Percentiles rank a stretch among this genome's conserved stretches.
Conservation (phyloP, 2,888 invertebrate species). For the Nomada ferruginata region DNA sequence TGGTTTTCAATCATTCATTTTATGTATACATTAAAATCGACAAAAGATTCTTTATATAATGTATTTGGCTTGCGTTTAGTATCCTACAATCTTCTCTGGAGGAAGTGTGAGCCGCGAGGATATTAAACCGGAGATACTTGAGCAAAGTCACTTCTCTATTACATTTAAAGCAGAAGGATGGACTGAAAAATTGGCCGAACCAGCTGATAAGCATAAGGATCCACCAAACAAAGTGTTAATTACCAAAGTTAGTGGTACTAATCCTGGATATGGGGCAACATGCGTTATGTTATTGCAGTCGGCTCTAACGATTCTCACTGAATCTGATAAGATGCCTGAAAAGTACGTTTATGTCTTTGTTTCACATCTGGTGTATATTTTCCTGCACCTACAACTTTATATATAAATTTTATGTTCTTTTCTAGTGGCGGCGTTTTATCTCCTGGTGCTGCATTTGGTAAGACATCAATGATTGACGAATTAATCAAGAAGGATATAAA, state of each 20-base stretch:
- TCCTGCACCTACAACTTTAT: too few species aligned
- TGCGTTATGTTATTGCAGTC: constrained; percentile 89
- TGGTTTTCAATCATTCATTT: constrained; percentile 7
- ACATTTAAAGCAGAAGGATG: constrained; percentile 93
- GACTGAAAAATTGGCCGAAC: constrained; percentile 87
- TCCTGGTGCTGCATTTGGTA: constrained; percentile 93
- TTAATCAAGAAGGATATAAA: constrained; percentile 90
- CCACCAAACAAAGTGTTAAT: constrained; percentile 88
- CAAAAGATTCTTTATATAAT: background rate
- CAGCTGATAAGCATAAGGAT: constrained; percentile 86
- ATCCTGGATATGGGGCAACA: constrained; percentile 94
- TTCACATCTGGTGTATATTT: constrained; percentile 8
- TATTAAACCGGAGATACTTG: constrained; percentile 87
- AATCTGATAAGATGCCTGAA: constrained; percentile 90
- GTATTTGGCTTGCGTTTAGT: constrained; percentile 82
- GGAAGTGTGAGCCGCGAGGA: constrained; percentile 89
- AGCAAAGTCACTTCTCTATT: constrained; percentile 88
- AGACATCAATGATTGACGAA: constrained; percentile 91
- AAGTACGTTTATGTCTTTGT: constrained; percentile 85
- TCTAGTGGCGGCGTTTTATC: constrained; percentile 93
- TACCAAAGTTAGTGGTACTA: constrained; percentile 88
- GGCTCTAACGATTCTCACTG: constrained; percentile 91
- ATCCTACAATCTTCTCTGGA: constrained; percentile 89
- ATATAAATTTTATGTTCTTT: too few species aligned
- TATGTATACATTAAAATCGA: background rate